Percentiles rank a stretch among this genome's conserved stretches.
Conservation (phyloP, 2,797 vertebrate genomes). For the Sciaenops ocellatus region DNA sequence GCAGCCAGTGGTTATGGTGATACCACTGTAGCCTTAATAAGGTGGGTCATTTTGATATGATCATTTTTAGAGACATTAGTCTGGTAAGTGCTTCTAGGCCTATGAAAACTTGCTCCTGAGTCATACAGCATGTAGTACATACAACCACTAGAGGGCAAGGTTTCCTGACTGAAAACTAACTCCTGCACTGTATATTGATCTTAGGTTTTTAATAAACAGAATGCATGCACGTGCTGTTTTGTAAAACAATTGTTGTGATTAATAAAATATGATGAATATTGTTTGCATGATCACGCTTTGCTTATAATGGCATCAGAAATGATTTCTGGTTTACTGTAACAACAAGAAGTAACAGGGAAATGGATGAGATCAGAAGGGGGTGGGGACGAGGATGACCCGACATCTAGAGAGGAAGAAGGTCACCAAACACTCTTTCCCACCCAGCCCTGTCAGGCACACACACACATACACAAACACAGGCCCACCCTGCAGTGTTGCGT, state of each 20-base stretch:
- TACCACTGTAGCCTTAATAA: too few relatives aligned
- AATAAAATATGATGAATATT: slow-evolving; percentile 1
- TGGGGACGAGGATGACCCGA: slow-evolving; percentile 72
- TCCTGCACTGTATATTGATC: background rate
- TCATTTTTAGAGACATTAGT: background rate
- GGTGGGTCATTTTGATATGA: background rate
- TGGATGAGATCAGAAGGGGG: slow-evolving; percentile 71
- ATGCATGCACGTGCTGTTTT: slow-evolving; percentile 4
- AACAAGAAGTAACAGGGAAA: slow-evolving; percentile 47
- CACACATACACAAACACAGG: slow-evolving; percentile 42
- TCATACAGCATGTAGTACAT: background rate
- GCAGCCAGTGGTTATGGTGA: too few relatives aligned
- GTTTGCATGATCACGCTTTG: slow-evolving; percentile 23
- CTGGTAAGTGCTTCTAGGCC: background rate
- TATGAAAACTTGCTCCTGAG: background rate
- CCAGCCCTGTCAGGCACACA: slow-evolving; percentile 58
- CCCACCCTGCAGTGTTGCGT: slow-evolving; percentile 62
- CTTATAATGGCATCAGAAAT: background rate
- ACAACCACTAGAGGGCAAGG: slow-evolving; percentile 66
- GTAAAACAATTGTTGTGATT: slow-evolving; percentile 7
- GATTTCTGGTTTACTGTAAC: slow-evolving; percentile 48
- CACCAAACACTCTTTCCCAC: slow-evolving; percentile 78
- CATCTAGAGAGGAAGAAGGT: slow-evolving; percentile 79
- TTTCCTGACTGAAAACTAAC: slow-evolving; percentile 36
- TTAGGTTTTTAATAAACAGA: too few relatives aligned